Evolutionary conservation across 2,797 vertebrate species (phyloP), one percentile per base, ranked within the genome.

Genomic region (Hozukius guyotensis): DNA sequence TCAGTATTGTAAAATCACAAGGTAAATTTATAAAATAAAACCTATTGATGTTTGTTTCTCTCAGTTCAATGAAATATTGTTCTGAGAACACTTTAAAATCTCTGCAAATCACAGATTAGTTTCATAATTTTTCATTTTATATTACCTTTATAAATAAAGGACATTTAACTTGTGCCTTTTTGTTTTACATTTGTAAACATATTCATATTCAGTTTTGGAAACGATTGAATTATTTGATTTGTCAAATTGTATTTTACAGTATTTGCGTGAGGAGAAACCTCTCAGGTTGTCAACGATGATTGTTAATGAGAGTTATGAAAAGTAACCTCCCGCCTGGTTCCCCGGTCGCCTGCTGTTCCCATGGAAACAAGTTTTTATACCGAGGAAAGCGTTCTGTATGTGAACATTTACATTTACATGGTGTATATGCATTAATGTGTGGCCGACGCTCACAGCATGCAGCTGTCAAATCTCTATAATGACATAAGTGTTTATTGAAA

Each of bases 321-420:
- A 77, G 38, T 34, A 81, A 72, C 70, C 53, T 71, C 16, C 22
- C 6, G 56, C 77, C 52, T 77, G 38, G 25, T 29, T 87, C 74
- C 78, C 9, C 13, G 14, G 31, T 65, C 16, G 27, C 59, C 52
- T 72, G 70, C 73, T 55, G 89, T 93, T 92, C 62, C 91, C 90
- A 94, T 94, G 91, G 93, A 85, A 85, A 94, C 89, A 20, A 32
- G 61, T 75, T 89, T 79, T 77, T 55, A 70, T 22, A 69, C 53
- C 16, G 65, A 83, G 56, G 82, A 81, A 83, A 80, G 63, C 60
- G 56, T 72, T 46, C 2, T 70, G 55, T 36, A 20, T 61, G 32
- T 65, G 53, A 53, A 14, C 5, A 62, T 36, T 32, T 74, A 12
- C 27, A 13, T 65, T 69, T 53, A 25, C 18, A 12, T 56, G 64